Conservation (phyloP, 2,113 vertebrate species). For the Paratilapia polleni region DNA sequence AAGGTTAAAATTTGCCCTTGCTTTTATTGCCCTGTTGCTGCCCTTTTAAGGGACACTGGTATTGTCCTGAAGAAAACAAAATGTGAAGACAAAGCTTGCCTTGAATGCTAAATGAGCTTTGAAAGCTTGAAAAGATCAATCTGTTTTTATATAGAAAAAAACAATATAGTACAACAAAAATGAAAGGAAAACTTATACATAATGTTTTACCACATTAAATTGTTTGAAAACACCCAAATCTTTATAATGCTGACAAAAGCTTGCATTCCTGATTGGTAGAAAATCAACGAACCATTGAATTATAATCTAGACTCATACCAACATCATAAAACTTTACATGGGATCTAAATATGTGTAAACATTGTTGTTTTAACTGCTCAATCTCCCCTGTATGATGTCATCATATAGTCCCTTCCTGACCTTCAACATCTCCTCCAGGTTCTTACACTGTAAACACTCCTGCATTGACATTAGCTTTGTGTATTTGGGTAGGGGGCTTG, state of each 20-base stretch:
- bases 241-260: background rate
- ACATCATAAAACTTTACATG: background rate
- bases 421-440: conserved; percentile 87
- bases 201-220: background rate
- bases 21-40: background rate
- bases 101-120: background rate
- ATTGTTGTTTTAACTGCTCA: background rate
- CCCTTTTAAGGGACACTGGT: background rate
- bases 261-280: background rate
- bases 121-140: too few relatives aligned
- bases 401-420: conserved; percentile 84
- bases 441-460: conserved; percentile 86
- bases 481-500: conserved; percentile 60
- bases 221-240: too few relatives aligned
- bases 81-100: background rate
- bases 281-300: background rate
- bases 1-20: rapidly evolving
- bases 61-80: rapidly evolving
- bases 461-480: conserved; percentile 84
- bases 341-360: rapidly evolving
- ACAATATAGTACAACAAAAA: too few relatives aligned
- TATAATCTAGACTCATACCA: rapidly evolving
- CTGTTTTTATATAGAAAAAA: too few relatives aligned
- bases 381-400: conserved; percentile 75
- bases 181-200: too few relatives aligned